Evolutionary conservation across 2,888 invertebrate genomes (phyloP).

Genomic region (Cetonia aurata): DNA sequence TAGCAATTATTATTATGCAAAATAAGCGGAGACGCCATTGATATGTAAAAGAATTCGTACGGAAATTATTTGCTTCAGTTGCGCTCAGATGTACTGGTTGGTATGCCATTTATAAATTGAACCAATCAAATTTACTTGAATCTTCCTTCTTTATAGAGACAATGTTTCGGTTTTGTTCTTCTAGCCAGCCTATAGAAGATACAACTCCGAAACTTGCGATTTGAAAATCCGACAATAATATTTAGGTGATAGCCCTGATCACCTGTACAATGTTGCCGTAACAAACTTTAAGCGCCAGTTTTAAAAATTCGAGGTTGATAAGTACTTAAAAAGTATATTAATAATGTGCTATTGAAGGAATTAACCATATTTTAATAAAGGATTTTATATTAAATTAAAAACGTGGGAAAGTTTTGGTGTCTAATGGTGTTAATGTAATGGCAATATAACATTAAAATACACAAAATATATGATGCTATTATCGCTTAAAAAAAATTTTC

Average conservation of each 20-base stretch:
- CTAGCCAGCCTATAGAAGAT: conserved; percentile 46
- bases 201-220: conserved; percentile 12
- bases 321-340: too few relatives aligned
- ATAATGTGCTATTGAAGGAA: too few relatives aligned
- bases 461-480: too few relatives aligned
- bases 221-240: too few relatives aligned
- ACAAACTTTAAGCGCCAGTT: too few relatives aligned
- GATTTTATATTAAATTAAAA: too few relatives aligned
- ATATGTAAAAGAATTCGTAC: conserved; percentile 35
- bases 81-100: neutral
- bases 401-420: too few relatives aligned
- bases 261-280: neutral
- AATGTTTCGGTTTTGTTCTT: conserved; percentile 30
- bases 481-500: too few relatives aligned
- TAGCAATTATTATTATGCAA: neutral
- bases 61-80: neutral
- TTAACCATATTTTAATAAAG: too few relatives aligned
- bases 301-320: too few relatives aligned
- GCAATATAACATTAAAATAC: too few relatives aligned
- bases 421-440: too few relatives aligned
- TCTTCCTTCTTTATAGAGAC: neutral
- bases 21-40: conserved; percentile 7
- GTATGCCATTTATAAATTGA: neutral
- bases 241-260: neutral
- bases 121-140: conserved; percentile 7